Conservation (phyloP, 2,888 invertebrate species). For the Hipparchia semele region DNA sequence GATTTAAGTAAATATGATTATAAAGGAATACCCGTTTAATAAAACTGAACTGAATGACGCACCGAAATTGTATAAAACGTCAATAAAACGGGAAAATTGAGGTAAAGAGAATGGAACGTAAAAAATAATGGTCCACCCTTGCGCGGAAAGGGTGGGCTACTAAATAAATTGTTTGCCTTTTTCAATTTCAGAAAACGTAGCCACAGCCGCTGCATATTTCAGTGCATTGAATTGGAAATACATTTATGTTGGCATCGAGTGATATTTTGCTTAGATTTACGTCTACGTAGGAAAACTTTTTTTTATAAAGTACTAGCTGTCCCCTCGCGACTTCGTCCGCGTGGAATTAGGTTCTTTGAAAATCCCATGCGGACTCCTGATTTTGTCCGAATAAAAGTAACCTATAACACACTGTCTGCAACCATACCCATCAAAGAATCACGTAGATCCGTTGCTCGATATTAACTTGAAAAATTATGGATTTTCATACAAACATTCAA, state of each 20-base stretch:
- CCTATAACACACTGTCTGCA: too few relatives aligned
- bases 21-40: constrained; percentile 43
- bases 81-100: constrained; percentile 71
- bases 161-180: constrained; percentile 76
- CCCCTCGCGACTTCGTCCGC: too few relatives aligned
- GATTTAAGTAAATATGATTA: constrained; percentile 33
- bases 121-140: constrained; percentile 75
- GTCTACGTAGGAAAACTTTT: background rate
- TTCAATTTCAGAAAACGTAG: constrained; percentile 64
- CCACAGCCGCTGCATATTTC: constrained; percentile 43
- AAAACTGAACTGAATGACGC: constrained; percentile 39
- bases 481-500: too few relatives aligned
- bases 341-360: too few relatives aligned
- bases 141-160: constrained; percentile 60
- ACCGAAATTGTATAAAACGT: constrained; percentile 73
- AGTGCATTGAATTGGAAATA: constrained; percentile 20
- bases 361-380: too few relatives aligned
- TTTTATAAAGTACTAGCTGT: too few relatives aligned
- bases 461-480: too few relatives aligned
- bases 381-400: too few relatives aligned
- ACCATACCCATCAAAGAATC: too few relatives aligned
- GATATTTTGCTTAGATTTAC: constrained; percentile 13
- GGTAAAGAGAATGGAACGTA: constrained; percentile 68
- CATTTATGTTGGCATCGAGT: background rate
- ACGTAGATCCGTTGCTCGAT: too few relatives aligned